Conservation (phyloP, 2,113 vertebrate species). For the Choloepus hoffmanni region DNA sequence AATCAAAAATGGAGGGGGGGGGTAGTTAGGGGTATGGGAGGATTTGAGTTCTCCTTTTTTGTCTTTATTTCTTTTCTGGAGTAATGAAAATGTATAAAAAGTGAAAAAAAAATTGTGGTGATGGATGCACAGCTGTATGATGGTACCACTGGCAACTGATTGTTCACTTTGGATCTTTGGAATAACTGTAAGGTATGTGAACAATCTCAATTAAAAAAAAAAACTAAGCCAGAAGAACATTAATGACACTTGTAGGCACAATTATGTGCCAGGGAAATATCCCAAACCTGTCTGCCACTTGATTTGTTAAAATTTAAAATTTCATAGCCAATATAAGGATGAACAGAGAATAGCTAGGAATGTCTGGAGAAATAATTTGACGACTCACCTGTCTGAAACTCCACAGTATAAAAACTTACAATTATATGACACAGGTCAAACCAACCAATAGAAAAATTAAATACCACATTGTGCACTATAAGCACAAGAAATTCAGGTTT, state of each 20-base stretch:
- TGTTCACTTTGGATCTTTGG: too few relatives aligned
- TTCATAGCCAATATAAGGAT: not conserved
- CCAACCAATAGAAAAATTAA: not conserved
- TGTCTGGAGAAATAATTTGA: not conserved
- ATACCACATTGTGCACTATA: not conserved
- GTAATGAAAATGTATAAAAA: too few relatives aligned
- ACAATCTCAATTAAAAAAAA: too few relatives aligned
- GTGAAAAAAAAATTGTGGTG: too few relatives aligned
- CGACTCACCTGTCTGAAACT: not conserved
- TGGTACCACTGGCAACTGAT: too few relatives aligned
- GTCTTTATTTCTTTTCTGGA: too few relatives aligned
- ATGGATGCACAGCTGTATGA: too few relatives aligned
- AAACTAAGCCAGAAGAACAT: not conserved
- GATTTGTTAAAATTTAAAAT: not conserved
- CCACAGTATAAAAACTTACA: not conserved
- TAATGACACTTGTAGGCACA: not conserved
- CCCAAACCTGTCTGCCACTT: not conserved
- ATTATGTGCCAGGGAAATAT: not conserved
- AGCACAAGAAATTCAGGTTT: not conserved
- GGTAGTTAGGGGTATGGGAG: too few relatives aligned
- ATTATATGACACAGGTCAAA: not conserved
- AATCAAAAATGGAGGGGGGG: too few relatives aligned
- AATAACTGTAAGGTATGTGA: too few relatives aligned
- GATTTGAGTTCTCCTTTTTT: too few relatives aligned
- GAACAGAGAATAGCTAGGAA: not conserved